phyloP scores from a whole-genome alignment of 1,140 invertebrate genomes.

The Drosophila lacertosa region DNA sequence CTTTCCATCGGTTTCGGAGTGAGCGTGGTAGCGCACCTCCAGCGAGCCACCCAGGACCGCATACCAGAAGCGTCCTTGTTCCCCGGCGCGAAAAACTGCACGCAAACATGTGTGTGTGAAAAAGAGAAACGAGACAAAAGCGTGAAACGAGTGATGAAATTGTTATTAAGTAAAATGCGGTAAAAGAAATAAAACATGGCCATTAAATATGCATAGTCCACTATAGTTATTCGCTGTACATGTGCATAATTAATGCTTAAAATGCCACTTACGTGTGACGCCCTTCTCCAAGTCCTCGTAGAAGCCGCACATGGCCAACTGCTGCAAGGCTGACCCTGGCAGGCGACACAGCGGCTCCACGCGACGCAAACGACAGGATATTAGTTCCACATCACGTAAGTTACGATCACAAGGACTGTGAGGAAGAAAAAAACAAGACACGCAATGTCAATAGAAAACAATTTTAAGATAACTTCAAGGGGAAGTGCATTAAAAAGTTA shows the following conservation, averaged over 20 bases:
- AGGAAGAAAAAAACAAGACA: slow-evolving; percentile 54
- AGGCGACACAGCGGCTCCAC: slow-evolving; percentile 88
- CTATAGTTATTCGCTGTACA: background rate
- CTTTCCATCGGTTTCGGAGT: slow-evolving; percentile 85
- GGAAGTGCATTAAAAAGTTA: background rate
- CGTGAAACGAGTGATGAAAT: slow-evolving; percentile 7
- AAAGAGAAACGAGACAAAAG: slow-evolving; percentile 55
- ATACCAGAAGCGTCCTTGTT: slow-evolving; percentile 91
- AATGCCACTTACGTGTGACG: slow-evolving; percentile 88
- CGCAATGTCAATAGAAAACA: slow-evolving; percentile 11
- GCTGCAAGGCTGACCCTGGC: slow-evolving; percentile 89
- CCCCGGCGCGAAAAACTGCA: slow-evolving; percentile 91
- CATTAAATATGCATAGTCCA: background rate
- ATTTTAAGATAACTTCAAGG: slow-evolving; percentile 2
- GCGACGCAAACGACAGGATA: slow-evolving; percentile 86
- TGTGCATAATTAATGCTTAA: slow-evolving; percentile 40
- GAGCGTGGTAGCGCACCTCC: slow-evolving; percentile 87
- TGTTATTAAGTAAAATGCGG: background rate
- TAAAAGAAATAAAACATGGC: background rate
- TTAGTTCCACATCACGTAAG: slow-evolving; percentile 88
- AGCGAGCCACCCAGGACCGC: slow-evolving; percentile 89
- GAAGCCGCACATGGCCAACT: slow-evolving; percentile 89
- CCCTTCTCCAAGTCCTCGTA: slow-evolving; percentile 92
- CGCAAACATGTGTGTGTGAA: background rate
- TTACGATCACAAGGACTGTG: slow-evolving; percentile 90